These are phyloP conservation scores for Linnaemya tessellans DNA, from an alignment of 2,888 invertebrate species.

Conservation along the genomic window DNA sequence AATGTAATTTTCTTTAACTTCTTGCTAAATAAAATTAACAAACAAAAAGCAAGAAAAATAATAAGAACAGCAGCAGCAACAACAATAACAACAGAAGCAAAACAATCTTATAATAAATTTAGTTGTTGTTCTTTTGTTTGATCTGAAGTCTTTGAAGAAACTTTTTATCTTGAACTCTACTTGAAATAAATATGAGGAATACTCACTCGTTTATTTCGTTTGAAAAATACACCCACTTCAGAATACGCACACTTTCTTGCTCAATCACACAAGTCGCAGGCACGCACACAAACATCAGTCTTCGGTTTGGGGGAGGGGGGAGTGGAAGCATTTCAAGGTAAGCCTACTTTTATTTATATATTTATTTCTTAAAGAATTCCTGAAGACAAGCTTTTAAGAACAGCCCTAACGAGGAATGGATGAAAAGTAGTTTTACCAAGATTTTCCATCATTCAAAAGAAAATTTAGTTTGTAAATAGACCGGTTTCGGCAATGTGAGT, in stretches of 20 bases:
- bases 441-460: too few relatives aligned
- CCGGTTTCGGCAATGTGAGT: too few relatives aligned
- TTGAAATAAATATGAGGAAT: too few relatives aligned
- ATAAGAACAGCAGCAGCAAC: constrained; percentile 9
- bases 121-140: constrained; percentile 68
- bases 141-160: constrained; percentile 66
- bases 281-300: too few relatives aligned
- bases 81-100: too few relatives aligned
- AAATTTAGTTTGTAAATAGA: too few relatives aligned
- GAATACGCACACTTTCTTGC: neutral
- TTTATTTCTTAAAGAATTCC: too few relatives aligned
- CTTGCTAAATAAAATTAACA: constrained; percentile 4
- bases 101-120: constrained; percentile 63
- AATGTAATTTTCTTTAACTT: constrained; percentile 36
- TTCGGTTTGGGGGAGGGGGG: neutral
- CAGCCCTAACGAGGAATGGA: too few relatives aligned
- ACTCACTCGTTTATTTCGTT: too few relatives aligned
- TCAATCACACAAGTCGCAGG: neutral
- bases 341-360: neutral
- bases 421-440: too few relatives aligned
- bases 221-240: constrained; percentile 16
- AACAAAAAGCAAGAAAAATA: constrained; percentile 27
- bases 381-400: too few relatives aligned
- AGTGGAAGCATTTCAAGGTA: neutral
- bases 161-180: constrained; percentile 60